phyloP scores from a whole-genome alignment of 1,140 invertebrate genomes.

The silkworm (Bombyx mori) region DNA sequence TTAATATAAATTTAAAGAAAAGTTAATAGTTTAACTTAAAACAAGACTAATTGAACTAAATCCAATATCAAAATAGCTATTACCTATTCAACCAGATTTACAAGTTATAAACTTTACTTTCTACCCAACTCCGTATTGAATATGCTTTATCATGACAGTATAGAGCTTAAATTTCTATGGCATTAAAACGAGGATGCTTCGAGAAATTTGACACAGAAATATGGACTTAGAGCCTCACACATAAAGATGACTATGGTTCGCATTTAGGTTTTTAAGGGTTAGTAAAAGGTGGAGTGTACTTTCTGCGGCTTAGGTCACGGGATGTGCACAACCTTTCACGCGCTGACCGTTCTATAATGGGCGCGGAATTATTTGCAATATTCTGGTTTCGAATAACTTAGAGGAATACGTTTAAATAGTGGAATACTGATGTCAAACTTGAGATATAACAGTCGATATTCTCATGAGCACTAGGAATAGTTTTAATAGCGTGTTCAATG shows the following conservation, averaged over 20 bases:
- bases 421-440: too few species aligned
- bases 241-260: constrained; percentile 25
- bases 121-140: constrained; percentile 22
- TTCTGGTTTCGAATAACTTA: neutral
- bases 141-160: constrained; percentile 19
- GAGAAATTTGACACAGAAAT: too few species aligned
- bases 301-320: constrained; percentile 49
- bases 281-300: constrained; percentile 32
- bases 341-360: constrained; percentile 45
- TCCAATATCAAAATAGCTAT: constrained; percentile 43
- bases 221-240: too few species aligned
- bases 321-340: constrained; percentile 63
- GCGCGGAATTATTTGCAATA: constrained; percentile 14
- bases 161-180: constrained; percentile 31
- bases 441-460: too few species aligned
- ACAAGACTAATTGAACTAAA: constrained; percentile 3
- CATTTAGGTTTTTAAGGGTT: constrained; percentile 8
- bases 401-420: too few species aligned
- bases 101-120: constrained; percentile 51
- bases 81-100: constrained; percentile 45
- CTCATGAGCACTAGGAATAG: too few species aligned
- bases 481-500: too few species aligned
- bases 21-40: too few species aligned
- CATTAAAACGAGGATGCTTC: constrained; percentile 3
- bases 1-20: too few species aligned